These are phyloP conservation scores for Zaprionus gabonicus DNA, from an alignment of 1,140 invertebrate species.

Conservation along the genomic window DNA sequence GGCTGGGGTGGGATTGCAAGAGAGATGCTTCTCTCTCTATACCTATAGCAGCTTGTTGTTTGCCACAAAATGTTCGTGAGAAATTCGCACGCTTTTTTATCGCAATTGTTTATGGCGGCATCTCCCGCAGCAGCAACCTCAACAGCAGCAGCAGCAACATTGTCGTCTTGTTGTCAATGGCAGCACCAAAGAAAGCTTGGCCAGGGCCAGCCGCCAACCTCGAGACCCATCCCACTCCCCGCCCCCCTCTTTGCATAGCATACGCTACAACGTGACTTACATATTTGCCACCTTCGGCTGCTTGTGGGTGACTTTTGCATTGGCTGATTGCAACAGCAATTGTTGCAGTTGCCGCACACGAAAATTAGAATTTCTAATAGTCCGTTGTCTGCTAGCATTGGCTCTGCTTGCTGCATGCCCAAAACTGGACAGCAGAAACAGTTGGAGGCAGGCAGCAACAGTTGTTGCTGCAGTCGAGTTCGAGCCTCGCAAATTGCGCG, in stretches of 20 bases:
- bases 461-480: no score
- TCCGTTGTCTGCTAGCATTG: slow-evolving; percentile 52
- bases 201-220: slow-evolving; percentile 26
- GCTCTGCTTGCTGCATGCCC: slow-evolving; percentile 38
- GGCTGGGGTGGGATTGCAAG: neutral
- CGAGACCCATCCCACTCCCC: neutral
- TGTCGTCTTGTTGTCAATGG: slow-evolving; percentile 68
- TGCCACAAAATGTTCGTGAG: slow-evolving; percentile 74
- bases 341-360: slow-evolving; percentile 14
- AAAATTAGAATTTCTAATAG: slow-evolving; percentile 81
- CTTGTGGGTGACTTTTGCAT: slow-evolving; percentile 70
- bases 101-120: slow-evolving; percentile 82
- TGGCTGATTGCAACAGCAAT: slow-evolving; percentile 55
- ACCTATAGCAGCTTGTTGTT: slow-evolving; percentile 20
- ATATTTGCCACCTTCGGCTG: slow-evolving; percentile 79
- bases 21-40: slow-evolving; percentile 20
- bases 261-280: slow-evolving; percentile 76
- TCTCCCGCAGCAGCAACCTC: slow-evolving; percentile 53
- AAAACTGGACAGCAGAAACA: slow-evolving; percentile 24
- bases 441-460: slow-evolving; percentile 4
- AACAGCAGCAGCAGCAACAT: slow-evolving; percentile 18
- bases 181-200: slow-evolving; percentile 76
- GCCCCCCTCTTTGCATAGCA: slow-evolving; percentile 23
- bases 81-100: slow-evolving; percentile 83
- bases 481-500: slow-evolving; percentile 67